Conservation (phyloP, 2,888 invertebrate genomes). For the Scaptomyza cyrtandrae region DNA sequence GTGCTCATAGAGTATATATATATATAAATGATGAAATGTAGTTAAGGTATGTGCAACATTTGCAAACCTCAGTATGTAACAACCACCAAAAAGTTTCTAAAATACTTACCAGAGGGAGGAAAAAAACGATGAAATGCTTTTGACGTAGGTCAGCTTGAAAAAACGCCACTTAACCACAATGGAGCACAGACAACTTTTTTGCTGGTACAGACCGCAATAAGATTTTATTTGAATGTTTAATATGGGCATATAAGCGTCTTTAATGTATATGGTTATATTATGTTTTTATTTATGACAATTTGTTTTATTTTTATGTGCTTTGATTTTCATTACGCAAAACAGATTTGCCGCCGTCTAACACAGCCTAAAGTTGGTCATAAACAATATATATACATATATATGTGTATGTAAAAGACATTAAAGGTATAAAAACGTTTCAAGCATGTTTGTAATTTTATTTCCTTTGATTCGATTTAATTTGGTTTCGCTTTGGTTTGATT, state of each 20-base stretch:
- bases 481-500: slow-evolving; percentile 57
- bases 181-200: background rate
- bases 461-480: slow-evolving; percentile 60
- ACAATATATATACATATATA: slow-evolving; percentile 15
- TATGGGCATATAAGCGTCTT: slow-evolving; percentile 24
- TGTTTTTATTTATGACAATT: slow-evolving; percentile 69
- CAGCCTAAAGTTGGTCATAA: slow-evolving; percentile 24
- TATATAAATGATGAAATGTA: no score
- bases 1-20: no score
- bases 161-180: slow-evolving; percentile 4
- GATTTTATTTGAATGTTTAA: slow-evolving; percentile 59
- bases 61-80: background rate
- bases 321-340: slow-evolving; percentile 66
- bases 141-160: background rate
- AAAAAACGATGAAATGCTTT: background rate
- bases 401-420: slow-evolving; percentile 29
- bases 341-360: slow-evolving; percentile 36
- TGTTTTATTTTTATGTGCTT: slow-evolving; percentile 72
- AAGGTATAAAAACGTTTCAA: slow-evolving; percentile 26
- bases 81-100: background rate
- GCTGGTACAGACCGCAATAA: slow-evolving; percentile 6
- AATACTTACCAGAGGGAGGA: slow-evolving; percentile 39
- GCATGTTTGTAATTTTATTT: slow-evolving; percentile 23
- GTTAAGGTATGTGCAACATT: background rate
- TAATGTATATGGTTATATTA: slow-evolving; percentile 20